Evolutionary conservation across 1,140 invertebrate genomes (phyloP), one percentile per base, ranked within the genome.

Genomic region (Bombus difficillimus): DNA sequence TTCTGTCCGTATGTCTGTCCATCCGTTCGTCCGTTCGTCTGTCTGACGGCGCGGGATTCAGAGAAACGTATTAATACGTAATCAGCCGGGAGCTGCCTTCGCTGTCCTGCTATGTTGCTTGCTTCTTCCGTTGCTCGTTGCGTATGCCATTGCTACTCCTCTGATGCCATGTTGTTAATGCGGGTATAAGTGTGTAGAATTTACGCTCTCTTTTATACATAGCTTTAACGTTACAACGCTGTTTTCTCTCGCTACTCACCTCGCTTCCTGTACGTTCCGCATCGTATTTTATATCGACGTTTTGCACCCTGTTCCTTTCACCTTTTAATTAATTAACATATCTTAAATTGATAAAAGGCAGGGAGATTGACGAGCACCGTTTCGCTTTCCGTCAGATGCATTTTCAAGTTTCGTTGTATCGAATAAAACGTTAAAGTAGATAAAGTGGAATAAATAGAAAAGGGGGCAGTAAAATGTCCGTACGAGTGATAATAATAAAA

Each of bases 1-100:
- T 43, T 18, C 8, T 37, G 47, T 39, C 77, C 68, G 43, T 71
- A 28, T 64, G 53, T 73, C n/a, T 72, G 53, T 73, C n/a, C n/a
- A 41, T 76, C 73, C 69, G n/a, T 83, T 72, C 85, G 43, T 82
- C 82, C 88, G 64, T 88, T 39, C 88, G 86, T 88, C 85, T 47
- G 88, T 91, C 90, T 86, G 90, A 89, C 90, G 83, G 86, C 82
- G 37, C 85, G 76, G 90, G 72, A 91, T 91, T 89, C 90, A 88
- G 88, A 91, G 90, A 89, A 91, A 91, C 88, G 84, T 91, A 91
- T 91, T 91, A 91, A 91, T 91, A 91, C 90, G 88, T 91, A 91
- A 91, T 91, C 90, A 91, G 90, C 85, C 88, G 81, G 88, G 83
- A 91, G 88, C 83, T 88, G 77, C 75, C 81, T 88, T 91, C 81